Evolutionary conservation across 1,140 invertebrate genomes (phyloP).

Genomic region (Drosophila oshimai): DNA sequence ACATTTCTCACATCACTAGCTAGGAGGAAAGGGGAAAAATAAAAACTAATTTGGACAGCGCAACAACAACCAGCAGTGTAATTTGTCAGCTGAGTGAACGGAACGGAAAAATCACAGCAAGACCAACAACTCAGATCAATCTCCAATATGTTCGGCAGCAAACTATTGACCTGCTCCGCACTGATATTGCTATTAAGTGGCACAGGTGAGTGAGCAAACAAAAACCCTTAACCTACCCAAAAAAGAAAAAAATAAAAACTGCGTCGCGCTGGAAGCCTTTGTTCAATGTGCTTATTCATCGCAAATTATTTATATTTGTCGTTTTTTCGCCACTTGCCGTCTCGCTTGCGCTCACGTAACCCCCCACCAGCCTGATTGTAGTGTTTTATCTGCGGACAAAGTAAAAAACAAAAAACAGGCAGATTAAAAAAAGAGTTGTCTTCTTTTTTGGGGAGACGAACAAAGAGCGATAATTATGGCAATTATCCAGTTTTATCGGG

Average conservation of each 20-base stretch:
- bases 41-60: constrained; percentile 2
- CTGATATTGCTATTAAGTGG: constrained; percentile 47
- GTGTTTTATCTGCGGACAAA: constrained; percentile 10
- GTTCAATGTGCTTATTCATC: constrained; percentile 67
- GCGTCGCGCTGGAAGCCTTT: constrained; percentile 50
- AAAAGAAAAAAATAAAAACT: constrained; percentile 8
- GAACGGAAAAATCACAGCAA: constrained; percentile 1
- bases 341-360: constrained; percentile 55
- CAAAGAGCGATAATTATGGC: constrained; percentile 8
- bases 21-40: neutral
- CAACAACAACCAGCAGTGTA: neutral
- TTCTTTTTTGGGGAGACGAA: constrained; percentile 8
- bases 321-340: constrained; percentile 26
- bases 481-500: neutral
- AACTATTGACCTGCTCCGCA: constrained; percentile 47
- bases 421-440: neutral
- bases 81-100: too few species aligned
- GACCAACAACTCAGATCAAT: neutral
- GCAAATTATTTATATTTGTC: constrained; percentile 60
- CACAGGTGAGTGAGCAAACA: constrained; percentile 47
- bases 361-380: constrained; percentile 28
- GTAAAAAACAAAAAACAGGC: too few species aligned
- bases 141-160: constrained; percentile 52
- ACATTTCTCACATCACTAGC: too few species aligned
- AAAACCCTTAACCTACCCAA: neutral